Evolutionary conservation across 2,113 vertebrate genomes (phyloP).

Genomic region (Cyanocitta stelleri): DNA sequence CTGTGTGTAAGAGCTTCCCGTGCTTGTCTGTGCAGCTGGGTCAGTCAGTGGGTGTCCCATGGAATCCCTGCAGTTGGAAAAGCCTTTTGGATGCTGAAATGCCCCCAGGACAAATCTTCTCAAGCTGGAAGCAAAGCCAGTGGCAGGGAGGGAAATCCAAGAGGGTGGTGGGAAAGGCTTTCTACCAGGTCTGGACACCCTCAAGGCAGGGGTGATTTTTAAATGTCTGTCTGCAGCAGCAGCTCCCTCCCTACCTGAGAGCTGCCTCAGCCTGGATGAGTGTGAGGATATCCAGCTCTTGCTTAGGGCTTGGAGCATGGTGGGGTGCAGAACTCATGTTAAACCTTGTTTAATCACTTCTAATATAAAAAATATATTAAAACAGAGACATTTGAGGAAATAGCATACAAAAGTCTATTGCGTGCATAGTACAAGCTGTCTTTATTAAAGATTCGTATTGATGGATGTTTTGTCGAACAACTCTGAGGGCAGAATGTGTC

Average conservation of each 20-base stretch:
- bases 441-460: not conserved
- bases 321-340: not conserved
- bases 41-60: not conserved
- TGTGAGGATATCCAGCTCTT: not conserved
- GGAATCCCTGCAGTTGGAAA: not conserved
- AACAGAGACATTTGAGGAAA: not conserved
- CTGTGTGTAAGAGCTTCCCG: not conserved
- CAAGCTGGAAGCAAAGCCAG: not conserved
- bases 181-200: not conserved
- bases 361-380: no score
- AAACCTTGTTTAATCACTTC: not conserved
- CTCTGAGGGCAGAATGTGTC: not conserved
- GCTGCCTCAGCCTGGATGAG: no score
- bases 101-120: not conserved
- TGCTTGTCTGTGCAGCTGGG: not conserved
- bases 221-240: not conserved
- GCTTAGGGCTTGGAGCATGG: not conserved
- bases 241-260: not conserved
- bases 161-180: not conserved
- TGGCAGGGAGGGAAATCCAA: not conserved
- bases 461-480: not conserved
- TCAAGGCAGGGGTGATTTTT: not conserved
- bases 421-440: not conserved
- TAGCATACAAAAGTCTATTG: not conserved
- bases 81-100: not conserved